These are phyloP conservation scores for Mormyrus lacerda DNA, from an alignment of 2,113 vertebrate genomes.

Conservation along the genomic window DNA sequence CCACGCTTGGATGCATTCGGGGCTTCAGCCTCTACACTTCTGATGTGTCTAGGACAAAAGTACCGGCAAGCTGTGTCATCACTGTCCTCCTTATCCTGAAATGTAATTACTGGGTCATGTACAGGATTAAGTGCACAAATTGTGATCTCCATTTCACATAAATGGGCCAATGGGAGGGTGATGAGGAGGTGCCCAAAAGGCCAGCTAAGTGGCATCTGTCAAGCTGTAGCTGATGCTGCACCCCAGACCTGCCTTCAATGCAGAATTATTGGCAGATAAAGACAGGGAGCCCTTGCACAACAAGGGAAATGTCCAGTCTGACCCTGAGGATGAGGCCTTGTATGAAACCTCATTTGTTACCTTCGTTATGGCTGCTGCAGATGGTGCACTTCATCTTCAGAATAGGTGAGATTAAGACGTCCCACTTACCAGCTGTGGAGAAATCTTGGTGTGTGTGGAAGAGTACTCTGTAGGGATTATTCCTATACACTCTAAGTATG, in stretches of 20 bases:
- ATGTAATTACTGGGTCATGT: neutral
- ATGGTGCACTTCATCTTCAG: neutral
- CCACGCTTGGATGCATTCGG: neutral
- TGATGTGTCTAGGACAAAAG: neutral
- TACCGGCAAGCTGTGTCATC: neutral
- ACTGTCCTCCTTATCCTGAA: neutral
- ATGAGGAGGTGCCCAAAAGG: neutral
- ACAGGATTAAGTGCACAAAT: neutral
- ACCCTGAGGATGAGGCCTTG: constrained; percentile 33
- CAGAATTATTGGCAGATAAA: neutral
- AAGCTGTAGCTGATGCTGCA: neutral
- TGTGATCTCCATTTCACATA: neutral
- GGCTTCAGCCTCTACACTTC: neutral
- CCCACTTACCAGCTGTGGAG: neutral
- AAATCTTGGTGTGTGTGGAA: neutral
- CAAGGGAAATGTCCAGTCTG: neutral
- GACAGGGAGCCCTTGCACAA: neutral
- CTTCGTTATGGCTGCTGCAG: constrained; percentile 18
- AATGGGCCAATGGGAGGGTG: neutral
- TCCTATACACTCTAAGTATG: neutral
- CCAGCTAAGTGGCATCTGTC: neutral
- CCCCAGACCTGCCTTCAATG: neutral
- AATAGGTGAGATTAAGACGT: neutral
- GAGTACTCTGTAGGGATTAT: neutral
- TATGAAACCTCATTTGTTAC: neutral